Evolutionary conservation across 2,888 invertebrate genomes (phyloP).

Genomic region (Orchesellides sinensis): DNA sequence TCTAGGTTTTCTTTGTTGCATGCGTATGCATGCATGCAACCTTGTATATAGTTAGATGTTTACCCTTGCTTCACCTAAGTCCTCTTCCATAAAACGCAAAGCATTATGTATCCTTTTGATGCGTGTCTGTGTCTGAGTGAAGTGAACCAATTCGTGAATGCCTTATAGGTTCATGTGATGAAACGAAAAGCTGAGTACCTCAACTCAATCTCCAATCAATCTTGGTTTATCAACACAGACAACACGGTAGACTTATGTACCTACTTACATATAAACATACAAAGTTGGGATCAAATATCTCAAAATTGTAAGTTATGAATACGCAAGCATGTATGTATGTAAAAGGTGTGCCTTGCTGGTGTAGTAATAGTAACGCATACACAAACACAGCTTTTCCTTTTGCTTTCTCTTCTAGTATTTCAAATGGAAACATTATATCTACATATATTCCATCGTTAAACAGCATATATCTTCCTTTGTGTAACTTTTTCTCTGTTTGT

Average conservation of each 20-base stretch:
- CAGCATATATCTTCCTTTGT: background rate
- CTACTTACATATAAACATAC: too few relatives aligned
- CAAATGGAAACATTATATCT: too few relatives aligned
- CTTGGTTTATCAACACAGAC: background rate
- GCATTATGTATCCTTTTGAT: slow-evolving; percentile 37
- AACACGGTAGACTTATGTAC: too few relatives aligned
- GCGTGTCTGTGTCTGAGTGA: slow-evolving; percentile 32
- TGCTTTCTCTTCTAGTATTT: background rate
- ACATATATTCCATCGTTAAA: too few relatives aligned
- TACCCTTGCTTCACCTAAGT: background rate
- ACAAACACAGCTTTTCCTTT: too few relatives aligned
- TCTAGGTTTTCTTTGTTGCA: background rate
- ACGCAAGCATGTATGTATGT: too few relatives aligned
- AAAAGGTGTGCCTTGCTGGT: too few relatives aligned
- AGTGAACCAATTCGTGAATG: slow-evolving; percentile 26
- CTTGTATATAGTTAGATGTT: too few relatives aligned
- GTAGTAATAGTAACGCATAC: too few relatives aligned
- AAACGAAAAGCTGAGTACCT: slow-evolving; percentile 47
- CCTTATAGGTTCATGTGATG: slow-evolving; percentile 27
- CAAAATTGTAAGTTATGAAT: too few relatives aligned
- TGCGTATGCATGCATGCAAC: slow-evolving; percentile 41
- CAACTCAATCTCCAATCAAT: slow-evolving; percentile 60
- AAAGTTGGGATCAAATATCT: too few relatives aligned
- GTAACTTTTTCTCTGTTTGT: slow-evolving; percentile 4
- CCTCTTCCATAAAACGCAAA: slow-evolving; percentile 44